Evolutionary conservation across 2,888 invertebrate genomes (phyloP), one percentile per base, ranked within the genome.

Genomic region (Caenorhabditis drosophilae): DNA sequence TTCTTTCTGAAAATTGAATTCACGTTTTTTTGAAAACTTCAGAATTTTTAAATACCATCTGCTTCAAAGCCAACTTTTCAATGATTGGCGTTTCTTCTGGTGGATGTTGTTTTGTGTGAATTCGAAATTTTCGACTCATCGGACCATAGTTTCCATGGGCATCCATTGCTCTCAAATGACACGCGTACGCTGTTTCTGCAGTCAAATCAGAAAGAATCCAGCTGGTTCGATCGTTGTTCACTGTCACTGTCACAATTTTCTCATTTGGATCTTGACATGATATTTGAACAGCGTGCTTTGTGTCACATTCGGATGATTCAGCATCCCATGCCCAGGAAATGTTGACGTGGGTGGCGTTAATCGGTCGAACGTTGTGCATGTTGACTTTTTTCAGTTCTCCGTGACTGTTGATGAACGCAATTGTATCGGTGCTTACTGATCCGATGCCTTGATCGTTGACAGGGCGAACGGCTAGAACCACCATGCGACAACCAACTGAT

Each of bases 261-360:
- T 41, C 31, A 9, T 35, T 41, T 6, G 42, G 26, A 41, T 67
- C 47, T 6, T 26, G 36, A 34, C 60, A 61, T 1, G 57, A 38
- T 26, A 61, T 60, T n/a, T 52, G 66, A 9, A 66, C 59, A 1
- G 59, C 62, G 38, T 61, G 47, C 45, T 53, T 62, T 6, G 57
- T 58, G 18, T 62, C 57, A 44, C 67, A 67, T 20, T 67, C 67
- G 1, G 57, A 34, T 1, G 57, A 38, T 2, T 54, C 50, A 20
- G 72, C 56, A 76, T 75, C 61, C 79, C 80, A 80, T 7, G 35
- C 54, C 80, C 80, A 80, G 2, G 75, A 61, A 18, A 80, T 51
- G 34, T 76, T 75, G n/a, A 79, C 59, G 47, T 79, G 77, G 2
- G 78, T 72, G 12, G 78, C 61, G 36, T 80, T 80, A 35, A 77